Base-by-base conservation (phyloP, 2,888 invertebrate species). In the Eristalis arbustorum region DNA sequence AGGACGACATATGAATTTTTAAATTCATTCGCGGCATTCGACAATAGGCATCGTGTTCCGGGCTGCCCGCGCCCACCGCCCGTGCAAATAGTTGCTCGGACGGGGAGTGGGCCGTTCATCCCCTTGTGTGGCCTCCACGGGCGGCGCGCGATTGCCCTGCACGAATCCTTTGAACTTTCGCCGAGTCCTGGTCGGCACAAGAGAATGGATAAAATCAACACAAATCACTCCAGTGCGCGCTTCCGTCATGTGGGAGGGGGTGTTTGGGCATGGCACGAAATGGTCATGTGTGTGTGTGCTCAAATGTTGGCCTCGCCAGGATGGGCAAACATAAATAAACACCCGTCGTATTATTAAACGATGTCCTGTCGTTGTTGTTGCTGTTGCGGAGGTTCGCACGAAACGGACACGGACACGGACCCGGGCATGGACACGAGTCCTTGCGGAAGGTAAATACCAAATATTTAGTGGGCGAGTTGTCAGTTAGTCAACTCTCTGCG, bases 291-390 rank as follows among this genome's bases (percentile, higher is more conserved):
- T 49, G 71, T 49, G 49, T 49, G 18, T 81, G 72, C 18, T 67
- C 59, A 64, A 78, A 66, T 84, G 84, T 71, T 69, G 40, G 74
- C 61, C 40, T 67, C 31, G 72, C 23, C 72, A 63, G 72, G n/a
- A 67, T 34, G 75, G 67, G 75, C 78, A 83, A 87, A 87, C 83
- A 83, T 87, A 87, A 87, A 87, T 87, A 87, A 83, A 87, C 87
- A 87, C 78, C 78, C 87, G 87, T 83, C 78, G 71, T 83, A 83
- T 83, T 78, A 87, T 87, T 87, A 83, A 85, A 82, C 83, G 74
- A 68, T 83, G 83, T 75, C 71, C 68, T 71, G 74, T 49, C 5
- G 49, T n/a, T 25, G 25, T 25, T 75, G 74, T 49, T 18, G 49
- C 6, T 49, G 18, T 49, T 49, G 49, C 18, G 49, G 49, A n/a